Percentiles rank a stretch among this genome's conserved stretches.
phyloP scores from a whole-genome alignment of 2,888 invertebrate genomes.

The Drosophila multiciliata region DNA sequence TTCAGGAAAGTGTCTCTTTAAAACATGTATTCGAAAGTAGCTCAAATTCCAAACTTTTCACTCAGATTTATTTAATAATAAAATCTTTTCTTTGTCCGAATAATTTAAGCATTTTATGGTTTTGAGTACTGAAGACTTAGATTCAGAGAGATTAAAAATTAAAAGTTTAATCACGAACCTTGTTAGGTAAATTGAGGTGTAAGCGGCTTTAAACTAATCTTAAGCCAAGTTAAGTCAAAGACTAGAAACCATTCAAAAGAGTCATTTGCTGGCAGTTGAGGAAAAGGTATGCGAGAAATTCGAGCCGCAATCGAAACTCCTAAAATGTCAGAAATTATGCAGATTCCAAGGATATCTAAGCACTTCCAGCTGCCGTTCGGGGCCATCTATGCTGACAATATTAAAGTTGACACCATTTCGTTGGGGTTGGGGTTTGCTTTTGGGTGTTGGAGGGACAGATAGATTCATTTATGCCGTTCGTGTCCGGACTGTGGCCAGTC shows the following conservation, averaged over 20 bases:
- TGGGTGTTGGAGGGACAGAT: conserved; percentile 18
- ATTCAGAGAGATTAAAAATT: too few relatives aligned
- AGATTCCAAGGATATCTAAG: conserved; percentile 45
- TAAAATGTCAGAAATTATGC: conserved; percentile 43
- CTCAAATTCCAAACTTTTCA: neutral
- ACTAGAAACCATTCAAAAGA: conserved; percentile 35
- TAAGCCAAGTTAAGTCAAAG: conserved; percentile 33
- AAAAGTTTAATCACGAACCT: conserved; percentile 39
- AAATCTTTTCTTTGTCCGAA: conserved; percentile 5
- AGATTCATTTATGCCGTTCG: conserved; percentile 46
- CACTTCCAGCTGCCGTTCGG: conserved; percentile 1
- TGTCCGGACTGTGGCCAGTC: conserved; percentile 35
- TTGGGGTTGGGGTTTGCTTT: conserved; percentile 11
- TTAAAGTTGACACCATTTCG: conserved; percentile 47
- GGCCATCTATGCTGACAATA: conserved; percentile 14
- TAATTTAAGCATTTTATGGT: conserved; percentile 36
- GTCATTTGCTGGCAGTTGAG: conserved; percentile 18
- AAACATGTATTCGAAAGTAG: neutral
- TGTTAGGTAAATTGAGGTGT: conserved; percentile 47
- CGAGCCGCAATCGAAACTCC: conserved; percentile 4
- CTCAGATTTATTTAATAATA: conserved; percentile 13
- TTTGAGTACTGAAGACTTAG: conserved; percentile 1
- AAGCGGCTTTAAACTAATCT: conserved; percentile 39
- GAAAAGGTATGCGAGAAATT: neutral
- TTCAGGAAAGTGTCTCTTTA: neutral